Percentiles rank a stretch among this genome's conserved stretches.
Conservation (phyloP, 1,140 invertebrate genomes). For the Drosophila asahinai region DNA sequence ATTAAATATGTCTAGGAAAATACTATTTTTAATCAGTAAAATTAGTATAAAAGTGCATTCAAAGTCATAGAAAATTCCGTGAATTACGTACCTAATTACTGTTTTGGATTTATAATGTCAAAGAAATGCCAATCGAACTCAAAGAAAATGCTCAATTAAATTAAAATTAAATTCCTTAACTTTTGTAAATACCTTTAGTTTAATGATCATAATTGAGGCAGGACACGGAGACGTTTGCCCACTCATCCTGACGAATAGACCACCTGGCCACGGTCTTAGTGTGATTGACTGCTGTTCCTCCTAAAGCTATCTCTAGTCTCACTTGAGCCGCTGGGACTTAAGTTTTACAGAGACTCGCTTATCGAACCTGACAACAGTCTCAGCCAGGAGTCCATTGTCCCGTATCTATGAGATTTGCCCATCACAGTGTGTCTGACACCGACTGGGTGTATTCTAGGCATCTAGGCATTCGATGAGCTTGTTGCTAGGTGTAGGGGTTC, state of each 20-base stretch:
- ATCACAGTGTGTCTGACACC: constrained; percentile 44
- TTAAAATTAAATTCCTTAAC: background rate
- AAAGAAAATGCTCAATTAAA: background rate
- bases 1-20: background rate
- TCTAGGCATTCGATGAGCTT: constrained; percentile 38
- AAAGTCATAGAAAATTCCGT: background rate
- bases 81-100: background rate
- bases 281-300: constrained; percentile 60
- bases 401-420: constrained; percentile 56
- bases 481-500: constrained; percentile 60
- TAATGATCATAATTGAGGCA: background rate
- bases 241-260: constrained; percentile 20
- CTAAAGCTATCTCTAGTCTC: constrained; percentile 56
- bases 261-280: constrained; percentile 19
- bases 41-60: background rate
- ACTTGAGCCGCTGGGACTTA: constrained; percentile 52
- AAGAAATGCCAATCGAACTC: background rate
- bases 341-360: constrained; percentile 62
- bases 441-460: constrained; percentile 10
- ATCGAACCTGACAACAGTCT: constrained; percentile 52
- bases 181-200: background rate
- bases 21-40: background rate
- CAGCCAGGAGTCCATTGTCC: constrained; percentile 39
- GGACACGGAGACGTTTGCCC: background rate
- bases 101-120: background rate